Evolutionary conservation across 2,888 invertebrate genomes (phyloP).

Genomic region (Cheilosia vulpina): DNA sequence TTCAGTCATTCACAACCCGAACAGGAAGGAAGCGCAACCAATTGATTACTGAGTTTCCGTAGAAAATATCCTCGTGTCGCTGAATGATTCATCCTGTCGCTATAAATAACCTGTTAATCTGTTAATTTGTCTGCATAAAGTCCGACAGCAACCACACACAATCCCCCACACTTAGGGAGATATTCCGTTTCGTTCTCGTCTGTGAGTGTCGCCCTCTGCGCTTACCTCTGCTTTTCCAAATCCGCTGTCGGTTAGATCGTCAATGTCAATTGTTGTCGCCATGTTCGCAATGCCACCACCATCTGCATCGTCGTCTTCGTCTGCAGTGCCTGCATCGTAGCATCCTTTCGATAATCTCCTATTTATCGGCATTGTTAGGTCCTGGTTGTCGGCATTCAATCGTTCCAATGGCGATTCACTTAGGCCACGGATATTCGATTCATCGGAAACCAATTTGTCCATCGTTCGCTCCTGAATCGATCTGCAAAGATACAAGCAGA

Average conservation of each 20-base stretch:
- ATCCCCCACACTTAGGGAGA: slow-evolving; percentile 12
- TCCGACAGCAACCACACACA: slow-evolving; percentile 38
- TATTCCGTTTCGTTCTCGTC: slow-evolving; percentile 66
- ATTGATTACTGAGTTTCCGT: slow-evolving; percentile 11
- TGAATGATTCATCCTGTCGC: slow-evolving; percentile 2
- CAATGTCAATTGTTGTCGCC: slow-evolving; percentile 76
- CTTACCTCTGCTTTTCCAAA: slow-evolving; percentile 79
- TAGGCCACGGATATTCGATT: slow-evolving; percentile 79
- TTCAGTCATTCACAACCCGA: not conserved
- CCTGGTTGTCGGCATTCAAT: slow-evolving; percentile 76
- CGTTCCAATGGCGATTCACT: slow-evolving; percentile 79
- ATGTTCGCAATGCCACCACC: slow-evolving; percentile 72
- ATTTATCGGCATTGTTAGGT: slow-evolving; percentile 43
- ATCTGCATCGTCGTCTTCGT: slow-evolving; percentile 39
- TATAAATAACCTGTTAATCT: slow-evolving; percentile 51
- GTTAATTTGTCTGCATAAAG: slow-evolving; percentile 50
- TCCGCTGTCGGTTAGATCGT: slow-evolving; percentile 75
- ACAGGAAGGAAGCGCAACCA: slow-evolving; percentile 8
- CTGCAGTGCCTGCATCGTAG: slow-evolving; percentile 50
- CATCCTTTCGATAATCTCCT: slow-evolving; percentile 75
- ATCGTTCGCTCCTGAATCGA: slow-evolving; percentile 79
- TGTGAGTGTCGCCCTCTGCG: slow-evolving; percentile 1
- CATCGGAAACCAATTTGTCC: slow-evolving; percentile 81
- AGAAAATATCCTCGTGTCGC: slow-evolving; percentile 19
- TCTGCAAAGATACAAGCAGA: slow-evolving; percentile 76